Base-by-base conservation (phyloP, 2,797 vertebrate species). In the Spheniscus humboldti region DNA sequence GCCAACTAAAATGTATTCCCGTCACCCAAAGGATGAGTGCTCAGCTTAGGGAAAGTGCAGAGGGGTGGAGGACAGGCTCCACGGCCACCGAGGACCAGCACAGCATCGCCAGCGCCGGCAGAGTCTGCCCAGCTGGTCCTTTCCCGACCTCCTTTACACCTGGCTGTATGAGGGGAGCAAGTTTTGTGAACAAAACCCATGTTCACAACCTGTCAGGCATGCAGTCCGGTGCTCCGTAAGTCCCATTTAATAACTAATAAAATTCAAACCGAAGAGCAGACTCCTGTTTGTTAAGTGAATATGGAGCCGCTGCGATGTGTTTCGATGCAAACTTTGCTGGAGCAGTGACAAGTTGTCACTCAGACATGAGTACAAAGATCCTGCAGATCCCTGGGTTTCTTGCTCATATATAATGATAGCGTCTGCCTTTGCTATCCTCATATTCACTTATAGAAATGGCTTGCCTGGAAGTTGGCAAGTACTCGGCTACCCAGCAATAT, bases 251-350 rank as follows among this genome's bases (percentile, higher is more conserved):
- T 45, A 84, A 20, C 50, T 55, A 30, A 66, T 41, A 71, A 71
- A 66, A 71, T 48, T 52, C 45, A 67, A 87, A 68, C 25, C 0
- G 1, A 72, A 77, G 47, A 50, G 13, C 50, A 81, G 67, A 12
- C 4, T 79, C 39, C 25, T 63, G 15, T 24, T 76, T 17, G 6
- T n/a, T 67, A n/a, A 20, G 23, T 79, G 62, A 83, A 62, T 28
- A 63, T 0, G 1, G 55, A 91, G 39, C 33, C 0, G 1, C 35
- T 43, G 15, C 1, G 2, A 15, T 4, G 12, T 28, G 67, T 67
- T 86, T 59, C 43, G 23, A 8, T 18, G 13, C n/a, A 86, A 59
- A 66, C 30, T 75, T 62, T 48, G 31, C 80, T 63, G 72, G n/a
- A 63, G 45, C 0, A 0, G 53, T 28, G 52, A 48, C 37, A 53